Evolutionary conservation across 2,113 vertebrate genomes (phyloP), one percentile per base, ranked within the genome.

Genomic region (Neopipo cinnamomea): DNA sequence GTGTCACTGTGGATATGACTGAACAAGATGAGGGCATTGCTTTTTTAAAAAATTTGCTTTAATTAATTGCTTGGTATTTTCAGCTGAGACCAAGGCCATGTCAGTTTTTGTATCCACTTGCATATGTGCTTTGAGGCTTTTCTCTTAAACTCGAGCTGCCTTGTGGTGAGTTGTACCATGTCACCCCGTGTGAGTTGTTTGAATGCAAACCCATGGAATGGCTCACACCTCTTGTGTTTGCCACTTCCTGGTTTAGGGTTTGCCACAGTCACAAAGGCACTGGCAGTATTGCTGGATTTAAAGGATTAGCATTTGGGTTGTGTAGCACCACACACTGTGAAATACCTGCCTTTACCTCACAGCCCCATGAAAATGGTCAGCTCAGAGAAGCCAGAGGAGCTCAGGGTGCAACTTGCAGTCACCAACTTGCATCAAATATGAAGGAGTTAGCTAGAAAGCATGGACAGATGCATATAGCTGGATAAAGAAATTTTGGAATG

Each of bases 91-190:
- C 2, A 77, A 81, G 58, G 5, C 9, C 15, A 10, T 61, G 1
- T 16, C 59, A 39, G 11, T 17, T 94, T 86, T 25, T 44, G 11
- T 71, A 44, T 37, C 16, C 3, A 18, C 30, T 71, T 52, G 10
- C 2, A 3, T 27, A 33, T 21, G 8, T 47, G 9, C 13, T 80
- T 77, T 18, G 12, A 65, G 21, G 14, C 2, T 66, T 61, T 63
- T 80, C 20, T 55, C 6, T 20, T 41, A 68, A 58, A 73, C 10
- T n/a, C 0, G 0, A 55, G 2, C 33, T 77, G 17, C 24, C 35
- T 83, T 71, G 11, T 79, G 28, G 35, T 53, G 35, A 46, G 13
- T 14, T 2, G 0, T 27, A 5, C 8, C 6, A 2, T 30, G 22
- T 33, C 39, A 76, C 11, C n/a, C n/a, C 6, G 2, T 7, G 14